phyloP scores from a whole-genome alignment of 1,140 invertebrate species.

The Lordiphosa collinella region DNA sequence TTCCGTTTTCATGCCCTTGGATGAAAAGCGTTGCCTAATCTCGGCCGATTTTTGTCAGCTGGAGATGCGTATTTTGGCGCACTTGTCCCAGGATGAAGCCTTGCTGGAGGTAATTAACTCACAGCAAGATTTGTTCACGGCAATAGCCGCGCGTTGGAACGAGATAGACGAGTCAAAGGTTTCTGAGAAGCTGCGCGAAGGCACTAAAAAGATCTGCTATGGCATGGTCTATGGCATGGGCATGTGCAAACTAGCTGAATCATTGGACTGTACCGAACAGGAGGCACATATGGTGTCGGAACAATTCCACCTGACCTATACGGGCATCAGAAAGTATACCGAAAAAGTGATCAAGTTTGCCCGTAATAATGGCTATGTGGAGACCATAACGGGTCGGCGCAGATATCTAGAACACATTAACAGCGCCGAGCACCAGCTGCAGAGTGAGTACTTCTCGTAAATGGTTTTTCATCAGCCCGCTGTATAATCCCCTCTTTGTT shows the following conservation, averaged over 20 bases:
- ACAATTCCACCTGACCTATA: slow-evolving; percentile 91
- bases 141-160: slow-evolving; percentile 92
- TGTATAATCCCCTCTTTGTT: neutral
- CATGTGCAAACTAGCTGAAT: slow-evolving; percentile 89
- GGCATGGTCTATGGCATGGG: slow-evolving; percentile 99
- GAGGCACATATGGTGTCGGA: slow-evolving; percentile 91
- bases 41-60: slow-evolving; percentile 98
- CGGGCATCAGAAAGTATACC: slow-evolving; percentile 86
- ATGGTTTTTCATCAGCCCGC: no score
- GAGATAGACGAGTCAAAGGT: slow-evolving; percentile 84
- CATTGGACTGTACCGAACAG: slow-evolving; percentile 88
- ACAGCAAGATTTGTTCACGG: slow-evolving; percentile 91
- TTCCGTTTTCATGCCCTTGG: slow-evolving; percentile 84
- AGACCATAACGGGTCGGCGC: slow-evolving; percentile 89
- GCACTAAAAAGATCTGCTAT: slow-evolving; percentile 97
- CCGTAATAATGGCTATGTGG: slow-evolving; percentile 87
- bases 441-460: slow-evolving; percentile 74
- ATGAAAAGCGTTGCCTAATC: slow-evolving; percentile 84
- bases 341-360: slow-evolving; percentile 85
- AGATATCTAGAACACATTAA: slow-evolving; percentile 90
- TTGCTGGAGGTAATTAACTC: slow-evolving; percentile 86
- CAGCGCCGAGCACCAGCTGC: slow-evolving; percentile 82
- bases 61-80: slow-evolving; percentile 95
- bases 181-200: slow-evolving; percentile 86
- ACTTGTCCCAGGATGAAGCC: slow-evolving; percentile 89